Percentiles rank a stretch among this genome's conserved stretches.
Conservation (phyloP, 2,888 invertebrate genomes). For the Lithophane leautieri region DNA sequence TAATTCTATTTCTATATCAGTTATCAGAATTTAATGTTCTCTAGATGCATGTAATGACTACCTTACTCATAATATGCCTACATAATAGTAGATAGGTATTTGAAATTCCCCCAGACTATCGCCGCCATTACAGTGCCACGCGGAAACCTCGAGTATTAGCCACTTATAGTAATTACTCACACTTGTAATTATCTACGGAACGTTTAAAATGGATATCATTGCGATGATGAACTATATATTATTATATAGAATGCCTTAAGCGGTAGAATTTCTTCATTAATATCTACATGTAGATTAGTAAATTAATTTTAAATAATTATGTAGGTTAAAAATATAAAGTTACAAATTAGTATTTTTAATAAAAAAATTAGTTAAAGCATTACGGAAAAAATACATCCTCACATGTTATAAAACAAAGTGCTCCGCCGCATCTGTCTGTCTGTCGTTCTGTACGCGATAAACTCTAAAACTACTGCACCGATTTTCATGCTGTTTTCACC, state of each 20-base stretch:
- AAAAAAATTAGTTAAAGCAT: too few species aligned
- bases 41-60: background rate
- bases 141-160: constrained; percentile 38
- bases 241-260: background rate
- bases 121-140: constrained; percentile 25
- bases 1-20: too few species aligned
- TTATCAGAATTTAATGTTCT: background rate
- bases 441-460: too few species aligned
- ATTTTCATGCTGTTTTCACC: too few species aligned
- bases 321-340: background rate
- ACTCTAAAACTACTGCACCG: too few species aligned
- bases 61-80: background rate
- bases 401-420: too few species aligned
- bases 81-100: constrained; percentile 16
- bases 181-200: constrained; percentile 42
- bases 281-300: background rate
- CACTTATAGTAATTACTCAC: constrained; percentile 41
- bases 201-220: constrained; percentile 34
- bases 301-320: background rate
- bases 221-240: background rate
- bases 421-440: too few species aligned
- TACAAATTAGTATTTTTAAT: background rate
- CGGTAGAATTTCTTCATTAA: background rate
- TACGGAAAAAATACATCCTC: too few species aligned
- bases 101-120: constrained; percentile 17